Conservation (phyloP, 2,888 invertebrate genomes). For the Scaptomyza cyrtandrae region DNA sequence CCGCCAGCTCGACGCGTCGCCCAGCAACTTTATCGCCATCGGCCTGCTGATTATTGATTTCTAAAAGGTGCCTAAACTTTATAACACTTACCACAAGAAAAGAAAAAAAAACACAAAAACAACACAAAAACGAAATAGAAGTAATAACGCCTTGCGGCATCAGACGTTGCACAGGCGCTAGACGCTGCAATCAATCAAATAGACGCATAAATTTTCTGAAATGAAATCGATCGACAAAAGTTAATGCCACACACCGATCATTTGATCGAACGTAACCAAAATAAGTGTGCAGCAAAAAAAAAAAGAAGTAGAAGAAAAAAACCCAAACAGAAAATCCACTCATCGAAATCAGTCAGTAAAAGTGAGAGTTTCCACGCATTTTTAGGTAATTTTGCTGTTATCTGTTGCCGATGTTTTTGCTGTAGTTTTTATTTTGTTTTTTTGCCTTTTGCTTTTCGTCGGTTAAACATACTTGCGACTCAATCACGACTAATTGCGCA, state of each 20-base stretch:
- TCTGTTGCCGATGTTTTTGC: conserved; percentile 21
- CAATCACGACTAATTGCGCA: conserved; percentile 80
- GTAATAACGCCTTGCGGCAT: conserved; percentile 21
- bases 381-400: conserved; percentile 58
- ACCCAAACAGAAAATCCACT: conserved; percentile 33
- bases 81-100: conserved; percentile 37
- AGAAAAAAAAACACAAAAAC: too few species aligned
- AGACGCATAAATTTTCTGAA: conserved; percentile 47
- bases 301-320: conserved; percentile 22
- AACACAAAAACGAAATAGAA: background rate
- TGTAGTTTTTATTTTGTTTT: conserved; percentile 20
- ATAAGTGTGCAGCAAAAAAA: conserved; percentile 25
- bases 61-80: conserved; percentile 56
- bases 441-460: conserved; percentile 55
- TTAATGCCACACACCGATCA: conserved; percentile 28
- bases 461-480: conserved; percentile 76
- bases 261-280: conserved; percentile 25
- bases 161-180: conserved; percentile 16
- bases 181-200: conserved; percentile 63
- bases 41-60: conserved; percentile 37
- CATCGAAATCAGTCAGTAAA: conserved; percentile 61
- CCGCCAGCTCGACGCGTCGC: conserved; percentile 22
- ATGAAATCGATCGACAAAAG: conserved; percentile 43
- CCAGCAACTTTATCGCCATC: conserved; percentile 18
- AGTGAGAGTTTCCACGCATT: conserved; percentile 78